These are phyloP conservation scores for Tipula confusa DNA, from an alignment of 2,888 invertebrate species.

Conservation along the genomic window DNA sequence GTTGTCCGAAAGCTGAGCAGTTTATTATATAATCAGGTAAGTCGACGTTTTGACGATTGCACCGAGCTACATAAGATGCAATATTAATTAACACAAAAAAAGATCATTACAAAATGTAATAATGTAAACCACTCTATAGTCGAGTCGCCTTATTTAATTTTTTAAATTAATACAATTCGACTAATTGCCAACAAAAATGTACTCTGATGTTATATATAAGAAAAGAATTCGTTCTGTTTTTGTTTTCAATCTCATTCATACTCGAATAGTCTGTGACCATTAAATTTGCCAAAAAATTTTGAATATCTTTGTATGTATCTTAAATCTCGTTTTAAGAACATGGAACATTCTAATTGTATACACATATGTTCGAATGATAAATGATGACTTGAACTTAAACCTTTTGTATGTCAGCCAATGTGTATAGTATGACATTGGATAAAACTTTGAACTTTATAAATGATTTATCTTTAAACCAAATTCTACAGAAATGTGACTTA, in stretches of 20 bases:
- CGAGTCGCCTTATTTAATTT: neutral
- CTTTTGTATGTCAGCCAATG: neutral
- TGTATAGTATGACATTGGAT: neutral
- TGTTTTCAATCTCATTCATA: neutral
- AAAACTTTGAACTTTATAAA: neutral
- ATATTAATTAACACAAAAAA: neutral
- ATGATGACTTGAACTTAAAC: neutral
- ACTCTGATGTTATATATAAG: neutral
- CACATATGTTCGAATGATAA: neutral
- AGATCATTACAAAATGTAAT: neutral
- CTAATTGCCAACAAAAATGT: neutral
- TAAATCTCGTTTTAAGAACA: neutral
- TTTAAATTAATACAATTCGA: neutral
- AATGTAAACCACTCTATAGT: neutral
- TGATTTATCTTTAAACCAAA: no score
- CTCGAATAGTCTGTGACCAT: neutral
- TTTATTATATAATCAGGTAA: conserved; percentile 25
- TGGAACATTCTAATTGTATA: neutral
- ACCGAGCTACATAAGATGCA: no score
- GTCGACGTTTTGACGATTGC: neutral
- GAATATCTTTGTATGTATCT: neutral
- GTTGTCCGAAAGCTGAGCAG: neutral
- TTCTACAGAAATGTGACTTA: no score
- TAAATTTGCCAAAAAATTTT: neutral
- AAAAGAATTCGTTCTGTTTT: neutral